These are phyloP conservation scores for Crocidura indochinensis DNA, from an alignment of 2,797 vertebrate species.

Conservation along the genomic window DNA sequence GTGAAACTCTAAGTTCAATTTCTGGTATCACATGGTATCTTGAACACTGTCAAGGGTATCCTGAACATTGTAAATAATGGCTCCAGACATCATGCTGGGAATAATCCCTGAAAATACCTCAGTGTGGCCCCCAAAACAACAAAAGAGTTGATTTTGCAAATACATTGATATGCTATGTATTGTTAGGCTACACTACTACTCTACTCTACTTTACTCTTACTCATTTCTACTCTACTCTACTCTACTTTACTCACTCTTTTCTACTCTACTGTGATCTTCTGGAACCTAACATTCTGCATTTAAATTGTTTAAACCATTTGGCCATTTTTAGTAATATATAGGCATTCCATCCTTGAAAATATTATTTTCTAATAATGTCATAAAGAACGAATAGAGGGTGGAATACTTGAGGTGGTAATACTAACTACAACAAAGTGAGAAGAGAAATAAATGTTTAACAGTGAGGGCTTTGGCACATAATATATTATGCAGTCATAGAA, in stretches of 20 bases:
- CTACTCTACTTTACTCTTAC: no score
- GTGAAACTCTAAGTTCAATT: no score
- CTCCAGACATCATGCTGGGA: no score
- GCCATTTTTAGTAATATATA: slow-evolving; percentile 40
- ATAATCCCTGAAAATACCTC: no score
- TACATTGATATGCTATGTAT: neutral
- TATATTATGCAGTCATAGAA: slow-evolving; percentile 33
- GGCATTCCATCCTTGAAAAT: slow-evolving; percentile 31
- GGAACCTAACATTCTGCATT: slow-evolving; percentile 32
- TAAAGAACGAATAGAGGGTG: slow-evolving; percentile 23
- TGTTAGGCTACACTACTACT: no score
- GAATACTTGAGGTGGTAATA: slow-evolving; percentile 40
- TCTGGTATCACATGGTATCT: no score
- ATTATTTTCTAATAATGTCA: slow-evolving; percentile 47
- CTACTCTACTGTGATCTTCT: slow-evolving; percentile 1
- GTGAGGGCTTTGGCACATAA: neutral
- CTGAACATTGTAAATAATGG: no score
- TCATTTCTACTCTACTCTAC: neutral
- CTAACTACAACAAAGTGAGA: neutral
- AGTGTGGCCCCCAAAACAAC: no score
- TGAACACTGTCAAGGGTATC: no score
- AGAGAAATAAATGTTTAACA: slow-evolving; percentile 20
- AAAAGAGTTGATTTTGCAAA: no score
- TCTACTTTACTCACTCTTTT: no score
- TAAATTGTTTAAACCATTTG: neutral